Percentiles rank a stretch among this genome's conserved stretches.
These are phyloP conservation scores for Polyommatus icarus DNA, from an alignment of 2,888 invertebrate genomes.

Conservation along the genomic window DNA sequence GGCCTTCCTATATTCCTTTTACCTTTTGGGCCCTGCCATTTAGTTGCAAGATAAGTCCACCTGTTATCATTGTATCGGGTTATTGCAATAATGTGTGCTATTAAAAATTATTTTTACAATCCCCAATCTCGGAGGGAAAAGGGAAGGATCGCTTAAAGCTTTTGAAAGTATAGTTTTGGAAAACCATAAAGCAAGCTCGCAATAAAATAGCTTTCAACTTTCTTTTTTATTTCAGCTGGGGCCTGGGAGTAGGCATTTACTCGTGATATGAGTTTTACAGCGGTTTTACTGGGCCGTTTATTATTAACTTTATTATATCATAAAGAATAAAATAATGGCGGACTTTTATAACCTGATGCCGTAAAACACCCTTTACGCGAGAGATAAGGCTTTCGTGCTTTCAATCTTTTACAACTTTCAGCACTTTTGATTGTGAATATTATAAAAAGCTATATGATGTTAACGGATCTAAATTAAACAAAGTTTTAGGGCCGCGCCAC, in stretches of 20 bases:
- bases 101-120: not conserved
- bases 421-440: slow-evolving; percentile 14
- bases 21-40: too few relatives aligned
- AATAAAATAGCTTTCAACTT: slow-evolving; percentile 6
- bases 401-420: slow-evolving; percentile 25
- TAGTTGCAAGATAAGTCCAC: too few relatives aligned
- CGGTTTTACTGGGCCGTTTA: slow-evolving; percentile 67
- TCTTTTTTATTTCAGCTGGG: not conserved
- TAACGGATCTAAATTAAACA: too few relatives aligned
- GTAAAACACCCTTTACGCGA: slow-evolving; percentile 74
- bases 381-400: slow-evolving; percentile 53
- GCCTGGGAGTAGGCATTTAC: slow-evolving; percentile 20
- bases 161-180: not conserved
- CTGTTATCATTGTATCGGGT: too few relatives aligned
- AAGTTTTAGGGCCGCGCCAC: too few relatives aligned
- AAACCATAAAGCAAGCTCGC: not conserved
- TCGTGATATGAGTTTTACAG: slow-evolving; percentile 64
- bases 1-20: too few relatives aligned
- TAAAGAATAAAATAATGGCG: slow-evolving; percentile 75
- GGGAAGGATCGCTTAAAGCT: not conserved
- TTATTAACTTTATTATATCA: slow-evolving; percentile 74
- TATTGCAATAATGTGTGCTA: too few relatives aligned
- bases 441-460: not conserved
- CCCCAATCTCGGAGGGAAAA: not conserved
- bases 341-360: slow-evolving; percentile 70